Evolutionary conservation across 2,113 vertebrate species (phyloP), one percentile per base, ranked within the genome.

Genomic region (Cebidichthys violaceus): DNA sequence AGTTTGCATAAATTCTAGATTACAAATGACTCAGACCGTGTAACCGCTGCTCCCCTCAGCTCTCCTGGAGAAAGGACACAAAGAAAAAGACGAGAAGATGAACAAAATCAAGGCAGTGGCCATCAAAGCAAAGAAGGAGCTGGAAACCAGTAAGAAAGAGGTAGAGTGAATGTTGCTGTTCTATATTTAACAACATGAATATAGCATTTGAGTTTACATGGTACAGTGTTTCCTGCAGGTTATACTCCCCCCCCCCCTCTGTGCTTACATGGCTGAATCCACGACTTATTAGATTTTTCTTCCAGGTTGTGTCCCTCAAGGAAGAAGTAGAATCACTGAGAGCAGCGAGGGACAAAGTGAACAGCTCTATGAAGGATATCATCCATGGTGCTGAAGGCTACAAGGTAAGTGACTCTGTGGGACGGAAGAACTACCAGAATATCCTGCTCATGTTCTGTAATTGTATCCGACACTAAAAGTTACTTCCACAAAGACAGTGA

Each of bases 81-180:
- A 95, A 75, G 96, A 96, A 39, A 99, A 96, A 83, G 96, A 97
- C 1, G 97, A 97, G 65, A 98, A 95, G 90, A 94, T 97, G 89
- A 97, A 95, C 91, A 99, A 99, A 94, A 96, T 99, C 70, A 99
- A 99, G 92, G 93, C 97, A 20, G 97, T 99, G 52, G 98, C 98
- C 55, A 94, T 99, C 78, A 99, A 99, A 94, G 97, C 97, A 67
- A 98, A 96, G 90, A 99, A 98, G 88, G 98, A 99, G 85, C 92
- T 99, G 78, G 97, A 97, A 85, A 90, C 74, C 75, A 97, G 94
- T 85, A 96, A 95, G 90, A 99, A 97, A 93, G 97, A 99, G 97
- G 98, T 99, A 87, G 4, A 70, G 39, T 71, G 17, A 86, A 77
- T 70, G 4, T 57, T 39, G 7, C 41, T 71, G 60, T 78, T 43